Conservation (phyloP, 2,113 vertebrate genomes). For the Macrotus californicus region DNA sequence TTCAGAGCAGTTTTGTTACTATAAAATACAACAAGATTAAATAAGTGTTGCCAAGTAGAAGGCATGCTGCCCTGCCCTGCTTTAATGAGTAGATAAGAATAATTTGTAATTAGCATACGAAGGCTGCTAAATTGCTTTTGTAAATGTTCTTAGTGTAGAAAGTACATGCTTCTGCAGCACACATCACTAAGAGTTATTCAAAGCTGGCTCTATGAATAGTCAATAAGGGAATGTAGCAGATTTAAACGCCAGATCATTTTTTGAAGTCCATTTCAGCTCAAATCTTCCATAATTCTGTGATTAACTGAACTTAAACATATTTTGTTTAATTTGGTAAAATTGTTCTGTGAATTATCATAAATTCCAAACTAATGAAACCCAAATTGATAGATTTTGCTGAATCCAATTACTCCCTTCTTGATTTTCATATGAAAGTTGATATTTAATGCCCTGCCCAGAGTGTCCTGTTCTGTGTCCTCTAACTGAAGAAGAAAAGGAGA, state of each 20-base stretch:
- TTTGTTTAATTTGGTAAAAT: background rate
- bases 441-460: background rate
- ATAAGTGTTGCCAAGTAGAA: slow-evolving; percentile 36
- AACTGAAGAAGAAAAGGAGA: background rate
- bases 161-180: background rate
- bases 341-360: background rate
- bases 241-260: background rate
- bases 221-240: background rate
- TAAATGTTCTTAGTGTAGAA: background rate
- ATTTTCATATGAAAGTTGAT: background rate
- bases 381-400: background rate
- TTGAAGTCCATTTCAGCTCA: background rate
- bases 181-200: background rate
- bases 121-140: slow-evolving; percentile 20
- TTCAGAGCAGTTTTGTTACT: slow-evolving; percentile 29
- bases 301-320: background rate
- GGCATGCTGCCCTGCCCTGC: background rate
- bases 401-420: background rate
- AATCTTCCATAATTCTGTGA: background rate
- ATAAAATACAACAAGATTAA: slow-evolving; percentile 43
- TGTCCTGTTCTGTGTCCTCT: background rate
- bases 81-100: slow-evolving; percentile 35
- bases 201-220: background rate
- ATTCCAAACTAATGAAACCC: background rate
- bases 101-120: slow-evolving; percentile 35